Evolutionary conservation across 2,797 vertebrate species (phyloP), one percentile per base, ranked within the genome.

Genomic region (Philypnodon macrostomus): DNA sequence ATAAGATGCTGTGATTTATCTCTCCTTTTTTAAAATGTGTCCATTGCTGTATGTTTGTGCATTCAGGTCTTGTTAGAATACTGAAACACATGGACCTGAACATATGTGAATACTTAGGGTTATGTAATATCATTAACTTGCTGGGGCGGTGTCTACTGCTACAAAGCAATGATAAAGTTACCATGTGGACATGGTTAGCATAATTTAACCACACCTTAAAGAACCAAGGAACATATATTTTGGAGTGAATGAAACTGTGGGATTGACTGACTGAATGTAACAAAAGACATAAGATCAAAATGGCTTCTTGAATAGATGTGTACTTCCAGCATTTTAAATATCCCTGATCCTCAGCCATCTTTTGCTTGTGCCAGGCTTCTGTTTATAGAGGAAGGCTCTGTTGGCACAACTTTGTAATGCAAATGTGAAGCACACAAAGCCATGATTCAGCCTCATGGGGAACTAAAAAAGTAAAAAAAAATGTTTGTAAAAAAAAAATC

Each of bases 291-390:
- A 47, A 41, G 44, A 3, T 36, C 16, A 34, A 47, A 24, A 34
- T 46, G 44, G 30, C 15, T 33, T 71, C 49, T n/a, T 68, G 75
- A 70, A 46, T 34, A 70, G 60, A 67, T 11, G 16, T 31, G 39
- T 27, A 15, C 53, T 13, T 51, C 36, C 40, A 75, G 58, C 74
- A 73, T 53, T 34, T 68, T 64, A 72, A 77, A 41, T 27, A 16
- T 27, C 7, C 37, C 39, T 27, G 39, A 41, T 41, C 21, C 14
- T 7, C 39, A 15, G 39, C 39, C 39, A 41, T 41, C 7, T 5
- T 13, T 7, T 27, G 39, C 5, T 14, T 41, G 39, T 75, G 64
- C 67, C 69, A 77, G 44, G 21, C 34, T 44, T 41, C 36, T 46
- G 66, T 48, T 39, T 47, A 34, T 55, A 45, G 31, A 75, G 70